These are phyloP conservation scores for Omphaloscelis lunosa DNA, from an alignment of 2,888 invertebrate genomes.

Conservation along the genomic window DNA sequence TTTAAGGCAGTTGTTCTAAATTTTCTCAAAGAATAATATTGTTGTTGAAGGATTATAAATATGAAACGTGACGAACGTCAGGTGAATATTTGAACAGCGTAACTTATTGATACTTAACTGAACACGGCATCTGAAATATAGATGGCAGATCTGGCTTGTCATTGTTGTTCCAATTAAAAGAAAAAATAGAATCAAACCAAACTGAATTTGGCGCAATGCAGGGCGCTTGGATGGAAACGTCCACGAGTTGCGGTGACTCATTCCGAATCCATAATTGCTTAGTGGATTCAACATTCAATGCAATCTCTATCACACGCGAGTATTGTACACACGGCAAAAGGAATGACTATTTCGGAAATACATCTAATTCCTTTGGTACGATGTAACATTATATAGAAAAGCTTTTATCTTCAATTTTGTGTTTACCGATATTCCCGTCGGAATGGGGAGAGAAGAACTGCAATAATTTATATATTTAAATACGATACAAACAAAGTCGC, in stretches of 20 bases:
- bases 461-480: conserved; percentile 33
- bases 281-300: conserved; percentile 74
- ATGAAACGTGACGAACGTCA: conserved; percentile 39
- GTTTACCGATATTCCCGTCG: conserved; percentile 38
- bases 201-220: conserved; percentile 89
- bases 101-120: conserved; percentile 44
- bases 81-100: conserved; percentile 16
- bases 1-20: conserved; percentile 61
- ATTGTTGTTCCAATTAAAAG: conserved; percentile 82
- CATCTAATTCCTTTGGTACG: conserved; percentile 9
- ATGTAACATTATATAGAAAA: conserved; percentile 9
- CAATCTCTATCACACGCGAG: conserved; percentile 67
- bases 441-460: conserved; percentile 21
- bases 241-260: conserved; percentile 83
- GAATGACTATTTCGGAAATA: conserved; percentile 8
- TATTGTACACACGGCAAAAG: conserved; percentile 15
- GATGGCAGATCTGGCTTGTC: conserved; percentile 66
- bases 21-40: conserved; percentile 49
- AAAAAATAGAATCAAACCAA: conserved; percentile 83
- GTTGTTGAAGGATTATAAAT: conserved; percentile 62
- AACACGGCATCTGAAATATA: conserved; percentile 55
- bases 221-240: conserved; percentile 83
- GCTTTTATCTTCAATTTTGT: conserved; percentile 26
- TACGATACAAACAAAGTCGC: conserved; percentile 35
- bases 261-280: conserved; percentile 83